These are phyloP conservation scores for Lacanobia oleracea DNA, from an alignment of 2,888 invertebrate genomes.

Conservation along the genomic window DNA sequence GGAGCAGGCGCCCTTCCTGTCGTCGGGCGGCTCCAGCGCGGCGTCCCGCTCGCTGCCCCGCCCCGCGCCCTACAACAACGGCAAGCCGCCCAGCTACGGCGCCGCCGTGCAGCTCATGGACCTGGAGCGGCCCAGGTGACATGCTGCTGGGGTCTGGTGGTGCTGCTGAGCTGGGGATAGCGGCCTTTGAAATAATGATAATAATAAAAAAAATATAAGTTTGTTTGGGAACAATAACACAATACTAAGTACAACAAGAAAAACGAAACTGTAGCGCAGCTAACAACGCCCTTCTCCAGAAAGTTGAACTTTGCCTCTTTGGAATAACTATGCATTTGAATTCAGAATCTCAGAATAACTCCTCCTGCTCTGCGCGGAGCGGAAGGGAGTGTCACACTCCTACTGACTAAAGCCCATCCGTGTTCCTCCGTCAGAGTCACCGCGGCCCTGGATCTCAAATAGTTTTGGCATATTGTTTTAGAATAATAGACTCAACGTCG, in stretches of 20 bases:
- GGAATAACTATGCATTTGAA: not conserved
- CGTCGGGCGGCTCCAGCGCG: constrained; percentile 87
- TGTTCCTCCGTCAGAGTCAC: no score
- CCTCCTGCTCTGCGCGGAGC: no score
- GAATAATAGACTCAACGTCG: not conserved
- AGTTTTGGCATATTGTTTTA: not conserved
- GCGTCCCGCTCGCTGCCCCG: constrained; percentile 89
- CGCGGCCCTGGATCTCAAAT: no score
- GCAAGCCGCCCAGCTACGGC: constrained; percentile 90
- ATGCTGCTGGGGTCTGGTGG: accelerated
- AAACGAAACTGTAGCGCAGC: no score
- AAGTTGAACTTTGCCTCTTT: not conserved
- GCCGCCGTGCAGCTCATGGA: constrained; percentile 91
- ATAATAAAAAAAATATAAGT: no score
- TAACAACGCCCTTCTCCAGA: no score
- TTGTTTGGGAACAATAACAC: no score
- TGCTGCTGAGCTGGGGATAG: not conserved
- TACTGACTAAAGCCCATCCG: no score
- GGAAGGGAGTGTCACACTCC: no score
- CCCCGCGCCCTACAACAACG: constrained; percentile 92
- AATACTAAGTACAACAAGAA: no score
- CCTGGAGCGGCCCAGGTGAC: constrained; percentile 79
- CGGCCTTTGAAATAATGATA: no score
- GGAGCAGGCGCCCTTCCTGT: constrained; percentile 95
- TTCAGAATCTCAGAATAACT: not conserved